phyloP scores from a whole-genome alignment of 2,113 vertebrate genomes.

The Capreolus pygargus region DNA sequence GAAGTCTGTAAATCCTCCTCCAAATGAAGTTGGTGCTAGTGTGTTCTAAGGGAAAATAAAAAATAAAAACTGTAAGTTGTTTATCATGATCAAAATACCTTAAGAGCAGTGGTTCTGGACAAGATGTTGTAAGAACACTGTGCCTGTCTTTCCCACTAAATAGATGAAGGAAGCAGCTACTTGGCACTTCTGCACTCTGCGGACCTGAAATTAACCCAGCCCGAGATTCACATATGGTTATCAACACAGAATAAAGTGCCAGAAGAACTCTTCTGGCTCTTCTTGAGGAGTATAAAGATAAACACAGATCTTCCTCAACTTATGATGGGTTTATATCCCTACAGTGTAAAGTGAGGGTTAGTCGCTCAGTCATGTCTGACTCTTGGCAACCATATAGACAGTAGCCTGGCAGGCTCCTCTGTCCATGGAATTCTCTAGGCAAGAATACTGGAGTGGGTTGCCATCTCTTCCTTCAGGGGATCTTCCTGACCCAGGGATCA shows the following conservation, averaged over 20 bases:
- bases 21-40: not conserved
- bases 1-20: not conserved
- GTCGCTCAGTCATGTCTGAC: not conserved
- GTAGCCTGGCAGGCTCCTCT: not conserved
- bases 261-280: not conserved
- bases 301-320: not conserved
- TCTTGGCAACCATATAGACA: not conserved
- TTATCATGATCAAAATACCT: not conserved
- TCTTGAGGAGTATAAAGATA: not conserved
- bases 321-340: not conserved
- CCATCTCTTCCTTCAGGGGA: not conserved
- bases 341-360: not conserved
- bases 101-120: not conserved
- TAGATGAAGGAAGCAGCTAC: not conserved
- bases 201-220: not conserved
- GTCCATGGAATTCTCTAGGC: not conserved
- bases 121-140: not conserved
- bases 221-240: not conserved
- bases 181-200: not conserved
- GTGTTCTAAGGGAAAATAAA: not conserved
- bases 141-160: not conserved
- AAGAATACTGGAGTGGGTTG: not conserved
- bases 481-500: not conserved
- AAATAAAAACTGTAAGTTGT: not conserved
- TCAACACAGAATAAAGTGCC: too few species aligned